Conservation (phyloP, 2,113 vertebrate genomes). For the Oceanites oceanicus region DNA sequence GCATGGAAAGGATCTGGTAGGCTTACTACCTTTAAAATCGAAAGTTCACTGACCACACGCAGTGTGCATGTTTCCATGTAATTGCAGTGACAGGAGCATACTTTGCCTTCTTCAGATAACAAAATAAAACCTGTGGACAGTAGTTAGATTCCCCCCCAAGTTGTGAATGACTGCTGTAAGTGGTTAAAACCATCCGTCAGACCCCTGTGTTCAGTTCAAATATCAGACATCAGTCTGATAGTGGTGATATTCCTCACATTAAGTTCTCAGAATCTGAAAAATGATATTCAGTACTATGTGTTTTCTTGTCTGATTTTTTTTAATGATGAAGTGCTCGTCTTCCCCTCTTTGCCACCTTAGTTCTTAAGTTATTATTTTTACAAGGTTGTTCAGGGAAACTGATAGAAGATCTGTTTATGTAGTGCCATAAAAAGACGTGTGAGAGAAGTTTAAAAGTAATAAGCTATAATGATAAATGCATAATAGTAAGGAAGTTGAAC, state of each 20-base stretch:
- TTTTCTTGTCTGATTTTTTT: not conserved
- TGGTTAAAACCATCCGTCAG: not conserved
- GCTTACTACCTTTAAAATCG: not conserved
- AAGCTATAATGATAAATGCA: conserved; percentile 29
- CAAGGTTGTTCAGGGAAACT: not conserved
- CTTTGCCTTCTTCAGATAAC: not conserved
- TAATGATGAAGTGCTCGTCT: not conserved
- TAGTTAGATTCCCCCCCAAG: not conserved
- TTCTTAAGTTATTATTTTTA: not conserved
- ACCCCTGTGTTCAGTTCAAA: not conserved
- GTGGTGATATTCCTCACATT: not conserved
- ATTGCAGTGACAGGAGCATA: not conserved
- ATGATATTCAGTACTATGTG: not conserved
- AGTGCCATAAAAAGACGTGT: not conserved
- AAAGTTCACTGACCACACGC: not conserved
- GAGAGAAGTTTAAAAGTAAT: conserved; percentile 3
- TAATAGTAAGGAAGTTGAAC: not conserved
- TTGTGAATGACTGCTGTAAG: not conserved
- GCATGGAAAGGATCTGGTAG: not conserved
- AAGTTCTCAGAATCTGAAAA: not conserved
- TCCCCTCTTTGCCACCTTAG: not conserved
- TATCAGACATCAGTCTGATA: not conserved
- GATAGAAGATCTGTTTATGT: conserved; percentile 3
- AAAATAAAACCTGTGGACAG: not conserved
- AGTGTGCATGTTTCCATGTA: not conserved